Percentiles rank a stretch among this genome's conserved stretches.
These are phyloP conservation scores for Phyllostomus hastatus DNA, from an alignment of 2,113 vertebrate species.

Conservation along the genomic window DNA sequence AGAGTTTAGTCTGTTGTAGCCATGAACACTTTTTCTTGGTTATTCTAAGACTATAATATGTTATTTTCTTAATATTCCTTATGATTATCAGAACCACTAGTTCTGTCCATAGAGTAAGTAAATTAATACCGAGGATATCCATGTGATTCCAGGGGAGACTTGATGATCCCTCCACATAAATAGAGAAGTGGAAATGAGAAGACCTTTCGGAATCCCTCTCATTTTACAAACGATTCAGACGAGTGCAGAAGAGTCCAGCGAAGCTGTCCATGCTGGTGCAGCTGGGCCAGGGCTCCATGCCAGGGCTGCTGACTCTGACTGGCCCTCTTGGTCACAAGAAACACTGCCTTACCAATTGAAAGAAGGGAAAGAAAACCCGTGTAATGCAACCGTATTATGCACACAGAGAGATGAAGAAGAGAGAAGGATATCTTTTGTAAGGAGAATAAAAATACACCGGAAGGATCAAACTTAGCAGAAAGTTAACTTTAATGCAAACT, in stretches of 20 bases:
- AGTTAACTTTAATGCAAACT: not conserved
- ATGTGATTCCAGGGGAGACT: not conserved
- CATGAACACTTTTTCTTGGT: not conserved
- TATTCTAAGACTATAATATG: not conserved
- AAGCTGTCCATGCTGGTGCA: not conserved
- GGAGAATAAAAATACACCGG: not conserved
- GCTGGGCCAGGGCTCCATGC: not conserved
- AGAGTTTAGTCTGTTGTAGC: not conserved
- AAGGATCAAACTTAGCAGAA: not conserved
- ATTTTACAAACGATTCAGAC: not conserved
- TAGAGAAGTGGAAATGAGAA: not conserved
- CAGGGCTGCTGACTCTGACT: not conserved
- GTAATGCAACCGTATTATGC: too few species aligned
- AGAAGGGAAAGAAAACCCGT: not conserved
- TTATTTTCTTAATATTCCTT: not conserved
- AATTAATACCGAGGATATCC: not conserved
- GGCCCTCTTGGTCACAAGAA: not conserved
- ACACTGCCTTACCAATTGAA: not conserved
- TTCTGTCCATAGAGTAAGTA: not conserved
- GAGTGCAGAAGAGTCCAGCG: not conserved
- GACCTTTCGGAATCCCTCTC: not conserved
- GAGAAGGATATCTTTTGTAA: not conserved
- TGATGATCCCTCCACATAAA: not conserved
- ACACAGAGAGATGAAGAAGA: not conserved
- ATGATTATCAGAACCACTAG: not conserved